phyloP scores from a whole-genome alignment of 53 echinoderm and acorn worm species.

The Holothuria leucospilota region DNA sequence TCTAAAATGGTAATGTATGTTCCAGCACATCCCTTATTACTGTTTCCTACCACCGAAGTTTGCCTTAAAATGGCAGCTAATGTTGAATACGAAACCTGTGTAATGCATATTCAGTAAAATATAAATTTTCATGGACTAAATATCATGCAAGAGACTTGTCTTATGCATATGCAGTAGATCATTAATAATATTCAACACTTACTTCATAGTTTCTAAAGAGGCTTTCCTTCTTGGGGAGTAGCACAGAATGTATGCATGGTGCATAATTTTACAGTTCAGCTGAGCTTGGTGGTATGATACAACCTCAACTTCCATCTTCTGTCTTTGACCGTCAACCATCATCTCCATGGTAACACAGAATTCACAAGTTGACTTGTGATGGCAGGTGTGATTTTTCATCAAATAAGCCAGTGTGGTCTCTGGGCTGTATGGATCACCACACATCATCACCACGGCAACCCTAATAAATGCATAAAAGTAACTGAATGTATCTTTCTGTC shows the following conservation, averaged over 20 bases:
- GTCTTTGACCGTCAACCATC: constrained; percentile 74
- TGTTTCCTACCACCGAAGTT: no score
- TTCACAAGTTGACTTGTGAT: constrained; percentile 42
- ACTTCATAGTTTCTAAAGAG: constrained; percentile 72
- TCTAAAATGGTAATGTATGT: no score
- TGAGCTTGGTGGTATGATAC: constrained; percentile 83
- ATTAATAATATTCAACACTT: background rate
- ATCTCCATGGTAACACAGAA: constrained; percentile 67
- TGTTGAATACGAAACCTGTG: no score
- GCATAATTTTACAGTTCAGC: constrained; percentile 63
- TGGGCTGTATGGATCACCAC: constrained; percentile 79
- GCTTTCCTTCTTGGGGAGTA: constrained; percentile 89
- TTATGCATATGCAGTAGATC: no score
- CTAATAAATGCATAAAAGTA: constrained; percentile 35
- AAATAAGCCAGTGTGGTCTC: constrained; percentile 80
- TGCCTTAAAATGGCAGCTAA: no score
- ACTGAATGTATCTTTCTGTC: no score
- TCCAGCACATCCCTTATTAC: no score
- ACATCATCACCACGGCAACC: constrained; percentile 87
- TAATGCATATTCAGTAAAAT: no score
- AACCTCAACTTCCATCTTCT: constrained; percentile 79
- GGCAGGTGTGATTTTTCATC: constrained; percentile 64
- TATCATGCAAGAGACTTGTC: no score
- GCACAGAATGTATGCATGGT: constrained; percentile 88
- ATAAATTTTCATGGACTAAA: no score